Evolutionary conservation across 2,113 vertebrate genomes (phyloP).

Genomic region (Nycticebus coucang): DNA sequence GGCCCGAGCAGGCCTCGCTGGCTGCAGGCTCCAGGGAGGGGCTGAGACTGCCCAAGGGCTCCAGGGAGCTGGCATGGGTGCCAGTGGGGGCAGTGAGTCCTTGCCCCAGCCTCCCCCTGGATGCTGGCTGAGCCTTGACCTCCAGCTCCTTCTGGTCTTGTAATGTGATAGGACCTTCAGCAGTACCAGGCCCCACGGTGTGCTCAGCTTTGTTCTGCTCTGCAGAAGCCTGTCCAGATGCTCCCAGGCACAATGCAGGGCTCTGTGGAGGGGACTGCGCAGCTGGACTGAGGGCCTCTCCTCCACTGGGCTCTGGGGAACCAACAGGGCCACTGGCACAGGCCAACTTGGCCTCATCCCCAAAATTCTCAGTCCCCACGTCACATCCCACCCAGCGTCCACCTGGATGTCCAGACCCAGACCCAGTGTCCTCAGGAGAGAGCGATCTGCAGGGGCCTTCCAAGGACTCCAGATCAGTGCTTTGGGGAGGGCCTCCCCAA

Average conservation of each 20-base stretch:
- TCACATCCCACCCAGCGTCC: not conserved
- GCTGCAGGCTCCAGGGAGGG: not conserved
- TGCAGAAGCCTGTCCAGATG: not conserved
- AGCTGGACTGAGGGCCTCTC: not conserved
- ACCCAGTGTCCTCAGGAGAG: not conserved
- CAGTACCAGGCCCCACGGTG: fast-evolving
- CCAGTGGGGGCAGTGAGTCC: not conserved
- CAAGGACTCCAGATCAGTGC: not conserved
- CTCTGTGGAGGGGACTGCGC: not conserved
- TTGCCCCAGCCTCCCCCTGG: not conserved
- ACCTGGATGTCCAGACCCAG: not conserved
- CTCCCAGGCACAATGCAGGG: not conserved
- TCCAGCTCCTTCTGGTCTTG: not conserved
- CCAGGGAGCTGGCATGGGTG: not conserved
- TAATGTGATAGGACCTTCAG: not conserved
- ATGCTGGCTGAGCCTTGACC: not conserved
- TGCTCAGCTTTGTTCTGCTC: not conserved
- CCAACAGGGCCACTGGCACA: not conserved
- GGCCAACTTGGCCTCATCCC: not conserved
- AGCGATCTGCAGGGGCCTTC: not conserved
- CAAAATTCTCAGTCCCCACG: not conserved
- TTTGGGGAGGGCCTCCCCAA: not conserved
- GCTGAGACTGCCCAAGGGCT: not conserved
- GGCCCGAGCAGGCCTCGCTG: not conserved
- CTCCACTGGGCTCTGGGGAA: not conserved